A percentile compares a stretch with the other conserved stretches of the same genome.
Conservation (phyloP, 2,113 vertebrate species). For the Odocoileus virginianus region DNA sequence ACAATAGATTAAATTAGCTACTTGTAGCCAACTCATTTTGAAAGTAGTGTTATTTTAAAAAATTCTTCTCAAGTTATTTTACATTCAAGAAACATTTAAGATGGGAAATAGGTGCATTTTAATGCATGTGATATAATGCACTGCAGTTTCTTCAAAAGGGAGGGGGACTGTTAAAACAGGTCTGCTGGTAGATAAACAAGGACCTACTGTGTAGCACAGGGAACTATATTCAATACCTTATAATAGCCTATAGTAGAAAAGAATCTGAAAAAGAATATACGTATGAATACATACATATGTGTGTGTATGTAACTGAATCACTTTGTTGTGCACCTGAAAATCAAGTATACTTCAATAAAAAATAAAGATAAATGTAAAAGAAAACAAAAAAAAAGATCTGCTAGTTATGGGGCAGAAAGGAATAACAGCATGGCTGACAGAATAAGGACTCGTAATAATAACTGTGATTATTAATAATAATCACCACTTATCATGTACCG, state of each 20-base stretch:
- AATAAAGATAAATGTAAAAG: background rate
- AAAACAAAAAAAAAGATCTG: too few relatives aligned
- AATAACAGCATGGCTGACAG: background rate
- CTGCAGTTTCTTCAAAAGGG: background rate
- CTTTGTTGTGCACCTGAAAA: background rate
- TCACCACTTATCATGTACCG: rapidly evolving
- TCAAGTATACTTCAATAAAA: background rate
- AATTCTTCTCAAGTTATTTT: background rate
- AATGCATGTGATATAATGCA: rapidly evolving
- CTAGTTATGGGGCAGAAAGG: rapidly evolving
- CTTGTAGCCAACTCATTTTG: background rate
- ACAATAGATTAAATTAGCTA: background rate
- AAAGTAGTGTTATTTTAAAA: background rate
- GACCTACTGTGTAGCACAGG: background rate
- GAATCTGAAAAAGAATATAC: background rate
- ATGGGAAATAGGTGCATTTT: background rate
- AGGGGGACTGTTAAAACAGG: background rate
- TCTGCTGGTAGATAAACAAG: background rate
- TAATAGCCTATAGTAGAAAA: background rate
- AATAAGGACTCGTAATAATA: rapidly evolving
- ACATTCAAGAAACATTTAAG: background rate
- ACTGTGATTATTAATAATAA: background rate
- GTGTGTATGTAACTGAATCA: background rate
- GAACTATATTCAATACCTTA: background rate
- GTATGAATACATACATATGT: background rate